Conservation (phyloP, 2,797 vertebrate species). For the Neomorphus geoffroyi region DNA sequence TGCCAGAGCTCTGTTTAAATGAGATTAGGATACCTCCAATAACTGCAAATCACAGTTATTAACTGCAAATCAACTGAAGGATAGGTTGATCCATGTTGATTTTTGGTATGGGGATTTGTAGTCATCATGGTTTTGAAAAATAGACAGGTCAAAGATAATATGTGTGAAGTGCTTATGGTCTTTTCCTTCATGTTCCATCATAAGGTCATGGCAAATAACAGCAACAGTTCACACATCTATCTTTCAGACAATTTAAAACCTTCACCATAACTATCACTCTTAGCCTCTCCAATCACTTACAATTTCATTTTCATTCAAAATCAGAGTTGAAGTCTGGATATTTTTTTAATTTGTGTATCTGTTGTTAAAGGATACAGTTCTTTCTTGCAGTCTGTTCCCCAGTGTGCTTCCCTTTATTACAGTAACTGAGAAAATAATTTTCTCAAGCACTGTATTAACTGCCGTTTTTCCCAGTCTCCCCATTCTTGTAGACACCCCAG, state of each 20-base stretch:
- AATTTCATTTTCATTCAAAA: not conserved
- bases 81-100: not conserved
- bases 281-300: not conserved
- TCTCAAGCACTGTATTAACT: not conserved
- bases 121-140: not conserved
- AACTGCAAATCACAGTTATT: not conserved
- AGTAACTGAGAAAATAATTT: not conserved
- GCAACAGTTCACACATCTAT: not conserved
- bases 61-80: not conserved
- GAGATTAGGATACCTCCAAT: not conserved
- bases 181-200: not conserved
- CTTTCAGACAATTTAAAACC: slow-evolving; percentile 7
- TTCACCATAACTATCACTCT: not conserved
- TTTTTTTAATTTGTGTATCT: not conserved
- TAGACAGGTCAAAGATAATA: not conserved
- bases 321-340: not conserved
- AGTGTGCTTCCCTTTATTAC: not conserved
- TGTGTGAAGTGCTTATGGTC: not conserved
- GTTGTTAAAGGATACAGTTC: not conserved
- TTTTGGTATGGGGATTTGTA: not conserved
- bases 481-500: not conserved
- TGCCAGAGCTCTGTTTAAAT: not conserved
- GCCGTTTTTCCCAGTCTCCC: not conserved
- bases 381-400: not conserved
- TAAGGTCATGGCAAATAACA: not conserved